These are phyloP conservation scores for Paramacrobiotus metropolitanus DNA, from an alignment of 1,140 invertebrate species.

Conservation along the genomic window DNA sequence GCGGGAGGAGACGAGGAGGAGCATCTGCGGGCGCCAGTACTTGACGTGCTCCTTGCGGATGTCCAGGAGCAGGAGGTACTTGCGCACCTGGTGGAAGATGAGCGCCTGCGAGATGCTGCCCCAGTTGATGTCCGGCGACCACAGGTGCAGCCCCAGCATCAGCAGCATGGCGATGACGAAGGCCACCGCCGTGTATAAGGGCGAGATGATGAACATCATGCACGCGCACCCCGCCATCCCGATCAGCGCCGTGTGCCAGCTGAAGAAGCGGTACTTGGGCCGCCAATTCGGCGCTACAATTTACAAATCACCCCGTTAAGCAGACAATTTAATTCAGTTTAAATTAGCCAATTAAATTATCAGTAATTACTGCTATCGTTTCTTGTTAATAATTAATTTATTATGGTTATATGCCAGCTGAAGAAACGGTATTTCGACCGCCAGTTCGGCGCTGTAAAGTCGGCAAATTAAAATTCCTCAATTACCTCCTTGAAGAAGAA, in stretches of 20 bases:
- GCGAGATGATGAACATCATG: constrained; percentile 88
- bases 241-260: constrained; percentile 68
- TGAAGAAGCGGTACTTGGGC: constrained; percentile 87
- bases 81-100: constrained; percentile 94
- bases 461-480: no score
- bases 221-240: constrained; percentile 61
- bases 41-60: constrained; percentile 91
- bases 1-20: constrained; percentile 72
- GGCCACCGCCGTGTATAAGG: constrained; percentile 62
- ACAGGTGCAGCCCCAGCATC: constrained; percentile 65
- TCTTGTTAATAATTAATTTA: no score
- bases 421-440: no score
- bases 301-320: no score
- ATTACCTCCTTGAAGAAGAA: no score
- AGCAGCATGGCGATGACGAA: constrained; percentile 62
- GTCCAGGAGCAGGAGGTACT: constrained; percentile 84
- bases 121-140: constrained; percentile 70
- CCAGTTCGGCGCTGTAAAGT: no score
- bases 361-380: no score
- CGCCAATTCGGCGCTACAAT: not conserved
- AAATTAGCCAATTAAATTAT: no score
- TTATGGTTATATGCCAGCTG: no score
- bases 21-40: constrained; percentile 93
- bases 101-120: constrained; percentile 93
- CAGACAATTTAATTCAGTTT: constrained; percentile 32